phyloP scores from a whole-genome alignment of 2,888 invertebrate genomes.

The Andrena chrysosceles region DNA sequence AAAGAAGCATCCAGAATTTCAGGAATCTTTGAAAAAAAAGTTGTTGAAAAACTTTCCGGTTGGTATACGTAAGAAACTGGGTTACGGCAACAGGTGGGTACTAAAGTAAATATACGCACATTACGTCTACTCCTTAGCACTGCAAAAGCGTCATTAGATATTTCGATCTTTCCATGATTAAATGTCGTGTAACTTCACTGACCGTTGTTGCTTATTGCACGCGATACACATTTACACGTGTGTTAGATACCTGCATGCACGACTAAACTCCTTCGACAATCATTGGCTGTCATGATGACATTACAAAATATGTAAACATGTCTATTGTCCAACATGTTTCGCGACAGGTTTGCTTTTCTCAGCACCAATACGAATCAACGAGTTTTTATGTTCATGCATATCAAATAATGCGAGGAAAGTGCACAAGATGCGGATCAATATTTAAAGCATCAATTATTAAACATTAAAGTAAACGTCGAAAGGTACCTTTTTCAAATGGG shows the following conservation, averaged over 20 bases:
- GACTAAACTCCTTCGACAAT: too few species aligned
- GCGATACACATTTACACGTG: neutral
- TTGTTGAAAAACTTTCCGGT: constrained; percentile 79
- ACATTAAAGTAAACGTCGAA: too few species aligned
- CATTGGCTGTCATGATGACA: too few species aligned
- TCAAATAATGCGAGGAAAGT: too few species aligned
- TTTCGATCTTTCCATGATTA: constrained; percentile 58
- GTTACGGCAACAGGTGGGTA: constrained; percentile 83
- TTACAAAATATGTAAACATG: too few species aligned
- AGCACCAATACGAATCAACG: too few species aligned
- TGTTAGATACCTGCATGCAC: neutral
- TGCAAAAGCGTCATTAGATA: constrained; percentile 64
- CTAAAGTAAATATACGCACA: constrained; percentile 83
- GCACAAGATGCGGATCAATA: too few species aligned
- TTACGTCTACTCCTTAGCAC: constrained; percentile 79
- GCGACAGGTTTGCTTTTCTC: too few species aligned
- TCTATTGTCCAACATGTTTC: too few species aligned
- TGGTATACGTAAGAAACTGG: constrained; percentile 80
- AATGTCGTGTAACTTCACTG: constrained; percentile 11
- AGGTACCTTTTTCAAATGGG: too few species aligned
- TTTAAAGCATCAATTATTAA: too few species aligned
- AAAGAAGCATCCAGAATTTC: constrained; percentile 71
- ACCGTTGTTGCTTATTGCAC: neutral
- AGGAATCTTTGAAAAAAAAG: constrained; percentile 69
- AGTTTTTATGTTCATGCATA: too few species aligned